Percentiles rank a stretch among this genome's conserved stretches.
Conservation (phyloP, 2,797 vertebrate species). For the Pseudochirops corinnae region DNA sequence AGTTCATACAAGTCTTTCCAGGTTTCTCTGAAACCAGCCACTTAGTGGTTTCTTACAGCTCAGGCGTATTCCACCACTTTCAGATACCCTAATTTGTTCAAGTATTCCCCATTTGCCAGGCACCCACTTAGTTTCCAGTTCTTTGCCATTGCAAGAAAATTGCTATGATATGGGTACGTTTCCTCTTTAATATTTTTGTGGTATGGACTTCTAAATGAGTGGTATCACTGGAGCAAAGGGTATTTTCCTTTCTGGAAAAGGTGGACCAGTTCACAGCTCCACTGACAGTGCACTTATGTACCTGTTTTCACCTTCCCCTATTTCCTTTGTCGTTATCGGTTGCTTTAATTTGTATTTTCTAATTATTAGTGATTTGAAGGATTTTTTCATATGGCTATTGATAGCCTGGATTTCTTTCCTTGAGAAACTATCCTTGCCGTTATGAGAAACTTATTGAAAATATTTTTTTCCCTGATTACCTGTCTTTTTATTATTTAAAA, state of each 20-base stretch:
- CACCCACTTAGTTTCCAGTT: not conserved
- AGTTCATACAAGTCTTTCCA: not conserved
- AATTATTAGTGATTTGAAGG: not conserved
- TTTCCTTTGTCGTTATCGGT: rapidly evolving
- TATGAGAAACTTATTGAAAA: not conserved
- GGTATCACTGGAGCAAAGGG: not conserved
- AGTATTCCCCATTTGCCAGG: not conserved
- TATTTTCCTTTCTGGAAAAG: too few species aligned
- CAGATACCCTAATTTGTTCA: not conserved
- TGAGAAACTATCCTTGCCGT: not conserved
- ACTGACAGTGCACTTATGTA: not conserved
- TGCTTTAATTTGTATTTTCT: not conserved
- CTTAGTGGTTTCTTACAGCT: not conserved
- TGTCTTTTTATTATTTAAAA: not conserved
- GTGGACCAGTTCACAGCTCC: not conserved
- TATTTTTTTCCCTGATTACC: not conserved
- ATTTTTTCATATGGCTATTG: not conserved
- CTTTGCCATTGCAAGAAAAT: not conserved
- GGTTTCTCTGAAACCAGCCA: not conserved
- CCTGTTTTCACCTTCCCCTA: not conserved
- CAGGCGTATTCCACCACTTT: not conserved
- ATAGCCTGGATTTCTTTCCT: not conserved
- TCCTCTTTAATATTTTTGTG: not conserved
- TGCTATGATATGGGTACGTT: not conserved
- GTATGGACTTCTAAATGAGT: not conserved